Conservation (phyloP, 2,113 vertebrate genomes). For the Gavia stellata region DNA sequence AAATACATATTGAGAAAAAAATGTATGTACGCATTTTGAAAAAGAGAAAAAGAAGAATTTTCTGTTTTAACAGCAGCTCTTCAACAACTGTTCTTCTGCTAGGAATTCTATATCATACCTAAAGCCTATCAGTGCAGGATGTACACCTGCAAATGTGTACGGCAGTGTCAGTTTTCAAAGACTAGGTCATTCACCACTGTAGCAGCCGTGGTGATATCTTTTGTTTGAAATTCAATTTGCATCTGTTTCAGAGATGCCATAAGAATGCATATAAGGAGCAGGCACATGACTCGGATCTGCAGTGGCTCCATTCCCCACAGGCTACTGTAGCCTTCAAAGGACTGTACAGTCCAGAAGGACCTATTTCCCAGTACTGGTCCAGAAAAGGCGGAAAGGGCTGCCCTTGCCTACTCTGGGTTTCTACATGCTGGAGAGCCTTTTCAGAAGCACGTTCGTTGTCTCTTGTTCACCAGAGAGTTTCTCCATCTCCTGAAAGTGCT, state of each 20-base stretch:
- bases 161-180: not conserved
- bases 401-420: not conserved
- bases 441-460: not conserved
- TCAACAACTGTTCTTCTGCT: not conserved
- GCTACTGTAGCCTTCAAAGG: not conserved
- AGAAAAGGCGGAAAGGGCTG: not conserved
- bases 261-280: not conserved
- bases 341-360: not conserved
- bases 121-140: not conserved
- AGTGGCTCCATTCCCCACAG: not conserved
- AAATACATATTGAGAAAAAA: not conserved
- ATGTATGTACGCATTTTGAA: not conserved
- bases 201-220: not conserved
- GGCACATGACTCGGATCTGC: not conserved
- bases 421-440: not conserved
- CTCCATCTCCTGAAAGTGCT: not conserved
- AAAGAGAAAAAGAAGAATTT: not conserved
- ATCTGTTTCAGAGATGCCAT: constrained; percentile 22
- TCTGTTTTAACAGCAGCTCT: not conserved
- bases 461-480: not conserved
- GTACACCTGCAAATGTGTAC: not conserved
- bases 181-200: not conserved
- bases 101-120: not conserved
- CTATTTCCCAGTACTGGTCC: not conserved
- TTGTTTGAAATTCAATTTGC: constrained; percentile 56